phyloP scores from a whole-genome alignment of 2,113 vertebrate genomes.

The Sisor rabdophorus region DNA sequence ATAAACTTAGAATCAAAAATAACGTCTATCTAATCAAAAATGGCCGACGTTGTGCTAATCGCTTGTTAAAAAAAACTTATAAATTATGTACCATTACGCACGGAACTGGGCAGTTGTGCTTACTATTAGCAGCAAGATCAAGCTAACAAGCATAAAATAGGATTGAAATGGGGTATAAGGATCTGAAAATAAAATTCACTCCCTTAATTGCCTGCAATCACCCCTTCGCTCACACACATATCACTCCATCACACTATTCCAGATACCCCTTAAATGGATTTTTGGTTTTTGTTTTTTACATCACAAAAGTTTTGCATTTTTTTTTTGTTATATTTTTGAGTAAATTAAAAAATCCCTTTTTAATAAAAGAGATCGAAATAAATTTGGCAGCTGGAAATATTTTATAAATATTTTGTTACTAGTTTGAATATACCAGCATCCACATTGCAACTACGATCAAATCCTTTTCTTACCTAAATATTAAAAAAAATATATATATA shows the following conservation, averaged over 20 bases:
- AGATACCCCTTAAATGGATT: constrained; percentile 81
- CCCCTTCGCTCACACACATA: constrained; percentile 85
- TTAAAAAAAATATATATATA: no score
- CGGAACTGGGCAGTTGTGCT: constrained; percentile 83
- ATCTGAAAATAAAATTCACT: constrained; percentile 93
- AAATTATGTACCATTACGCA: constrained; percentile 89
- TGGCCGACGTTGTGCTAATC: constrained; percentile 76
- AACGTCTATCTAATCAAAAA: constrained; percentile 74
- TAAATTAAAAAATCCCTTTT: neutral
- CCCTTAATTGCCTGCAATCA: constrained; percentile 90
- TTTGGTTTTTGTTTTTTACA: constrained; percentile 41
- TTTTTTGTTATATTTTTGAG: neutral
- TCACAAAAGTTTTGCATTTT: constrained; percentile 10
- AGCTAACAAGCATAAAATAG: constrained; percentile 95
- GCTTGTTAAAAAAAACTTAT: constrained; percentile 73
- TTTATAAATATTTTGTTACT: neutral
- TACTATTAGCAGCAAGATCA: constrained; percentile 87
- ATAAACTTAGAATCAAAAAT: constrained; percentile 69
- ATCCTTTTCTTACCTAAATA: neutral
- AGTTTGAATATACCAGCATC: neutral
- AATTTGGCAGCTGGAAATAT: constrained; percentile 1
- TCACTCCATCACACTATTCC: constrained; percentile 50
- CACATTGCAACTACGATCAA: neutral
- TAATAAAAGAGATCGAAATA: neutral
- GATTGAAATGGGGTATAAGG: constrained; percentile 93